Evolutionary conservation across 2,113 vertebrate genomes (phyloP).

Genomic region (Ailuropoda melanoleuca): DNA sequence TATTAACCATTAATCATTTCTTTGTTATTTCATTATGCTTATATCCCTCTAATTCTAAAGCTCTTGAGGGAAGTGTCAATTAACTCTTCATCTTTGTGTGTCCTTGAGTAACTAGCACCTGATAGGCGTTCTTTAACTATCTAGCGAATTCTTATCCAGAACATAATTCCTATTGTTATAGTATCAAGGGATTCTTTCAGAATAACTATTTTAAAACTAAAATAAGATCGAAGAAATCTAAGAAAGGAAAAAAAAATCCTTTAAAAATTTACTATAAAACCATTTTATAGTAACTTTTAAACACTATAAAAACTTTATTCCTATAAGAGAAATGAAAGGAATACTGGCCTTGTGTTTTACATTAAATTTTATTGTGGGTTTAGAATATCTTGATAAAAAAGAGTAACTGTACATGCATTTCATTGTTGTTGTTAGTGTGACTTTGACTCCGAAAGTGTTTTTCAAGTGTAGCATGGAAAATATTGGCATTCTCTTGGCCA

Average conservation of each 20-base stretch:
- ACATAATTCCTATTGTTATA: background rate
- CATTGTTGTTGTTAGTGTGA: background rate
- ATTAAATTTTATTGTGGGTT: background rate
- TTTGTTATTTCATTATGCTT: background rate
- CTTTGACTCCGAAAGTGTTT: background rate
- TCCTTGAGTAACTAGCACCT: background rate
- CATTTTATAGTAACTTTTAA: constrained; percentile 30
- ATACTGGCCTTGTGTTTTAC: background rate
- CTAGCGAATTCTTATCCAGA: background rate
- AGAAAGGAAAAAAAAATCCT: background rate
- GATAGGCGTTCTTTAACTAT: background rate
- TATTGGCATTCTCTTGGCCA: background rate
- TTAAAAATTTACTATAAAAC: constrained; percentile 6
- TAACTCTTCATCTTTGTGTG: background rate
- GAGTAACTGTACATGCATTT: background rate
- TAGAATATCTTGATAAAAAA: background rate
- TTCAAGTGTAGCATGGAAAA: background rate
- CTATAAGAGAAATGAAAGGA: background rate
- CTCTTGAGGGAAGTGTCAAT: background rate
- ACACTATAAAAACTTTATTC: constrained; percentile 38
- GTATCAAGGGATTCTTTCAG: background rate
- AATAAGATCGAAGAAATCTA: background rate
- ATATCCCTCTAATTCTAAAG: background rate
- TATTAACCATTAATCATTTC: background rate
- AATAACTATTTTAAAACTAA: constrained; percentile 40